These are phyloP conservation scores for Calliopsis andreniformis DNA, from an alignment of 1,140 invertebrate genomes.

Conservation along the genomic window DNA sequence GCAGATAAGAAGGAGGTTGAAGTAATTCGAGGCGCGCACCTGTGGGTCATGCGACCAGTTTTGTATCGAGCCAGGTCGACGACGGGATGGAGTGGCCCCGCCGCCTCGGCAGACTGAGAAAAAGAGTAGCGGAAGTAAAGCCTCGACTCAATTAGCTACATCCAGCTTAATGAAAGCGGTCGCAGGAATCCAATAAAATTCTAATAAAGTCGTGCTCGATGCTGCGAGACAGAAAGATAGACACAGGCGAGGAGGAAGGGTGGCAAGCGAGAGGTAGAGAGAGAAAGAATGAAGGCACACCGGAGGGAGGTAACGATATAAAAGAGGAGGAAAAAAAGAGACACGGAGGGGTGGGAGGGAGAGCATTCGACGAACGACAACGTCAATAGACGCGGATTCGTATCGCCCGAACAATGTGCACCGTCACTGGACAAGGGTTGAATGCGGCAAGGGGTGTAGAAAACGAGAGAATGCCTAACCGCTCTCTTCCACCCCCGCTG, in stretches of 20 bases:
- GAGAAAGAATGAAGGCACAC: not conserved
- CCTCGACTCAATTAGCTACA: constrained; percentile 68
- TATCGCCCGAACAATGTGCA: constrained; percentile 60
- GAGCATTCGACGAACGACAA: constrained; percentile 51
- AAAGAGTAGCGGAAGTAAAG: constrained; percentile 48
- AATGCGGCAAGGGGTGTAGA: constrained; percentile 38
- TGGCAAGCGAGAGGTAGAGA: not conserved
- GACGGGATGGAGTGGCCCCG: not conserved
- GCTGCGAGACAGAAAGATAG: not conserved
- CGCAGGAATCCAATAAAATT: constrained; percentile 68
- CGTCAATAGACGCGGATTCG: constrained; percentile 59
- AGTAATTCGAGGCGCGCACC: not conserved
- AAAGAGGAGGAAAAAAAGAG: constrained; percentile 18
- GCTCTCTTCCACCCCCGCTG: not conserved
- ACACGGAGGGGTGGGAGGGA: not conserved
- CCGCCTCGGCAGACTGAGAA: not conserved
- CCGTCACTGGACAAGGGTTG: constrained; percentile 51
- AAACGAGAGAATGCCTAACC: constrained; percentile 38
- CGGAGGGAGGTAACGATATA: constrained; percentile 11
- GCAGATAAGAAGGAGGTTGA: not conserved
- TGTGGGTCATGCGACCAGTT: constrained; percentile 22
- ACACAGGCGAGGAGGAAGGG: not conserved
- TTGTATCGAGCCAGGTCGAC: constrained; percentile 45
- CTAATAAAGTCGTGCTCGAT: constrained; percentile 64
- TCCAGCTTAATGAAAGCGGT: constrained; percentile 70